Conservation (phyloP, 2,888 invertebrate genomes). For the Halictus ligatus region DNA sequence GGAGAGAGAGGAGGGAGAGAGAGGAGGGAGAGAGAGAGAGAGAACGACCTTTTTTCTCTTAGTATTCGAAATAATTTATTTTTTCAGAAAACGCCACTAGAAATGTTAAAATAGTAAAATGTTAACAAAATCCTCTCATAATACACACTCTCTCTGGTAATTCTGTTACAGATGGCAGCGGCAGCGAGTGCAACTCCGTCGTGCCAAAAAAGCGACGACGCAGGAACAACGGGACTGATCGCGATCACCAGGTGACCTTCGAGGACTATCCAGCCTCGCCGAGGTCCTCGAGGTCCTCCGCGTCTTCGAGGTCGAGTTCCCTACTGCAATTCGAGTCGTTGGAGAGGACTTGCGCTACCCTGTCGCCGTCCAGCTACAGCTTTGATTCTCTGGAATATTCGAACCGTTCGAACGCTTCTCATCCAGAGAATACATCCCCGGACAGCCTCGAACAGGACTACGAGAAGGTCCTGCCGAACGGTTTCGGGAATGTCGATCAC, state of each 20-base stretch:
- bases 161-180: slow-evolving; percentile 78
- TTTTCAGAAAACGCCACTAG: no score
- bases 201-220: slow-evolving; percentile 84
- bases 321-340: slow-evolving; percentile 94
- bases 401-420: slow-evolving; percentile 77
- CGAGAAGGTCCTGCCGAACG: slow-evolving; percentile 79
- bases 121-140: neutral
- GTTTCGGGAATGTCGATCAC: slow-evolving; percentile 63
- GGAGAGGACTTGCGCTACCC: slow-evolving; percentile 88
- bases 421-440: slow-evolving; percentile 83
- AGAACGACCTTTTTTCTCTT: no score
- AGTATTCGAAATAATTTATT: no score
- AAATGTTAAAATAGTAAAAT: neutral
- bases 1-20: no score
- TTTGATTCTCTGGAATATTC: slow-evolving; percentile 85
- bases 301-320: slow-evolving; percentile 91
- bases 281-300: slow-evolving; percentile 85
- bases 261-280: slow-evolving; percentile 80
- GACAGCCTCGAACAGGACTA: slow-evolving; percentile 85
- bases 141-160: neutral
- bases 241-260: slow-evolving; percentile 60
- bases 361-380: slow-evolving; percentile 85
- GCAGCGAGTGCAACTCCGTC: slow-evolving; percentile 84
- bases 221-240: slow-evolving; percentile 80
- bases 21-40: no score